Conservation (phyloP, 2,797 vertebrate genomes). For the Coilia nasus region DNA sequence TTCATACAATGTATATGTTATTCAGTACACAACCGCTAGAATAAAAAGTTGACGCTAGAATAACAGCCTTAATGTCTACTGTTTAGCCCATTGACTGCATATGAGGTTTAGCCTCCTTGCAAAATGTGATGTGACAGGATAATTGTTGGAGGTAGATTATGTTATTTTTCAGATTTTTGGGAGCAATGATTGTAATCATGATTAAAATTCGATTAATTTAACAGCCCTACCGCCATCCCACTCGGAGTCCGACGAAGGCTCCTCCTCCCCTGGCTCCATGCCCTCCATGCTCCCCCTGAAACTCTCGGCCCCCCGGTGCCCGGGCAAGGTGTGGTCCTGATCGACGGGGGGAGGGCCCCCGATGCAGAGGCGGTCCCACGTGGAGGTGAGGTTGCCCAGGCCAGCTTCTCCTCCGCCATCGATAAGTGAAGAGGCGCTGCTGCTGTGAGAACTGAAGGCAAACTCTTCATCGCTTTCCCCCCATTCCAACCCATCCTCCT, state of each 20-base stretch:
- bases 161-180: no score
- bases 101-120: no score
- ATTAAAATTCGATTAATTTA: no score
- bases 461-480: conserved; percentile 84
- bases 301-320: conserved; percentile 20
- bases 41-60: no score
- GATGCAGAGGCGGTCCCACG: conserved; percentile 68
- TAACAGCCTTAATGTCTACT: no score
- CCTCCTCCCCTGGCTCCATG: conserved; percentile 45
- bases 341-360: conserved; percentile 57
- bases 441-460: conserved; percentile 82
- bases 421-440: conserved; percentile 81
- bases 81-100: no score
- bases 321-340: conserved; percentile 9
- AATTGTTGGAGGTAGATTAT: no score
- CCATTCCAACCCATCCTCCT: conserved; percentile 61
- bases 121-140: no score
- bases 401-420: conserved; percentile 73
- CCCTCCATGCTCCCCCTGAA: conserved; percentile 44
- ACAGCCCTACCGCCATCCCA: background rate
- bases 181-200: no score
- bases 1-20: no score
- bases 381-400: conserved; percentile 46
- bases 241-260: conserved; percentile 66
- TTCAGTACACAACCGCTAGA: no score